phyloP scores from a whole-genome alignment of 2,797 vertebrate species.

The Cirrhinus mrigala region DNA sequence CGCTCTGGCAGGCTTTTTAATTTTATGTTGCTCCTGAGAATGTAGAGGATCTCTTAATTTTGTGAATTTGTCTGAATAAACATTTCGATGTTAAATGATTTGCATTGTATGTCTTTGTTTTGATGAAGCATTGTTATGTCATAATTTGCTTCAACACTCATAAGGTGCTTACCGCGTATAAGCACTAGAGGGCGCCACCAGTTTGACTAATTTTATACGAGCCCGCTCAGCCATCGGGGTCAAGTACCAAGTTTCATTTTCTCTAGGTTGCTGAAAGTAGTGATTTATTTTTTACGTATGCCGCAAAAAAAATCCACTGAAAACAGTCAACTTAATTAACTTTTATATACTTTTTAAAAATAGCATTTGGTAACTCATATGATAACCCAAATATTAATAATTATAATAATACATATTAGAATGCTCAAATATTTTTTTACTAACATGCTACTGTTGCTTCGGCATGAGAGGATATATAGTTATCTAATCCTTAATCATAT shows the following conservation, averaged over 20 bases:
- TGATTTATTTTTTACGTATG: background rate
- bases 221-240: background rate
- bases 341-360: background rate
- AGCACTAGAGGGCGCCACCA: slow-evolving; percentile 36
- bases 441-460: background rate
- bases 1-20: slow-evolving; percentile 9
- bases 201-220: background rate
- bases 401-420: background rate
- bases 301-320: background rate
- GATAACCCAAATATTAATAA: background rate
- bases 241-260: background rate
- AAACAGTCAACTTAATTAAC: background rate
- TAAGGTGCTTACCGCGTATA: too few species aligned
- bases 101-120: background rate
- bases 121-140: background rate
- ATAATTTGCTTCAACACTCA: background rate
- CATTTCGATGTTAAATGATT: slow-evolving; percentile 23
- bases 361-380: background rate
- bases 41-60: slow-evolving; percentile 39
- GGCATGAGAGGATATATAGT: background rate
- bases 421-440: background rate
- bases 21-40: slow-evolving; percentile 33
- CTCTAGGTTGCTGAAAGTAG: background rate
- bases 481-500: background rate
- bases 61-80: slow-evolving; percentile 61